phyloP scores from a whole-genome alignment of 2,888 invertebrate species.

The Pandemis cinnamomeana region DNA sequence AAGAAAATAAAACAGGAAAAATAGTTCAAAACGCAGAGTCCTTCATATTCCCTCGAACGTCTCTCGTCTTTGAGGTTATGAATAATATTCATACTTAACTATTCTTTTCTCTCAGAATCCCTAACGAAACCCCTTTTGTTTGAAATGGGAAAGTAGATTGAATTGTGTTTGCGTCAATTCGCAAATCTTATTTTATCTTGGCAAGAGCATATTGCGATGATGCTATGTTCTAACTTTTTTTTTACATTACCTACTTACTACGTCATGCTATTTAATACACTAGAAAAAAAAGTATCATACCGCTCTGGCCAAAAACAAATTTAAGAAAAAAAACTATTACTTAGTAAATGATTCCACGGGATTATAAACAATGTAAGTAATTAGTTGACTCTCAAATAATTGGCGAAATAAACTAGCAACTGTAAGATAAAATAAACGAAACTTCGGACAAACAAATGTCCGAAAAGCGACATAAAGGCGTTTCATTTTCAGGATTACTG shows the following conservation, averaged over 20 bases:
- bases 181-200: slow-evolving; percentile 34
- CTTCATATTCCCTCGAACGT: slow-evolving; percentile 5
- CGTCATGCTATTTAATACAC: not conserved
- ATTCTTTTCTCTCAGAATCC: slow-evolving; percentile 29
- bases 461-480: too few relatives aligned
- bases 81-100: slow-evolving; percentile 33
- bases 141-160: slow-evolving; percentile 40
- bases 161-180: slow-evolving; percentile 38
- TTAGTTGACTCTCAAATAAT: too few relatives aligned
- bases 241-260: not conserved
- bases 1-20: not conserved
- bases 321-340: too few relatives aligned
- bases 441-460: too few relatives aligned
- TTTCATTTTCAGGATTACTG: too few relatives aligned
- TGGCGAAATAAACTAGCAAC: too few relatives aligned
- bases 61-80: slow-evolving; percentile 19
- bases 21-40: slow-evolving; percentile 6
- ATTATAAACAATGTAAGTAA: too few relatives aligned
- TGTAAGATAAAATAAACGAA: too few relatives aligned
- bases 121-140: slow-evolving; percentile 29
- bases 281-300: not conserved
- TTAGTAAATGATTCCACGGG: too few relatives aligned
- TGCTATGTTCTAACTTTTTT: slow-evolving; percentile 16
- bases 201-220: slow-evolving; percentile 27
- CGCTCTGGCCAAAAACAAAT: too few relatives aligned